phyloP scores from a whole-genome alignment of 2,888 invertebrate species.

The Drosophila setosimentum region DNA sequence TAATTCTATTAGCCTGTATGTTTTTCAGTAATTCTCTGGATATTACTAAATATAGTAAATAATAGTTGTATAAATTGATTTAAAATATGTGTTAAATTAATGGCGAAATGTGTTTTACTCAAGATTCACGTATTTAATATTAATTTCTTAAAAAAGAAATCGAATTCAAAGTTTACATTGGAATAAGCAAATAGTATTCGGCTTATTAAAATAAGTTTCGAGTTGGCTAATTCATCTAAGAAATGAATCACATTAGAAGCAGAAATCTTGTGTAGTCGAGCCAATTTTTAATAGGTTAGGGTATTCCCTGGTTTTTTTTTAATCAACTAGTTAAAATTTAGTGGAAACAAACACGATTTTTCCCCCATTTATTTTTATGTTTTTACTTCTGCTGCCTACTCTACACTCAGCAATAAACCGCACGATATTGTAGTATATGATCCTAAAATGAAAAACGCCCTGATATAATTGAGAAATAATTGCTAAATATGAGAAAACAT shows the following conservation, averaged over 20 bases:
- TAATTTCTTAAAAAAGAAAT: neutral
- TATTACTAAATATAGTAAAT: neutral
- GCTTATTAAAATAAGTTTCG: neutral
- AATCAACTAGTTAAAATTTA: conserved; percentile 7
- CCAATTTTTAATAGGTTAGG: neutral
- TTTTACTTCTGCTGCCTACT: neutral
- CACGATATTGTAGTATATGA: too few relatives aligned
- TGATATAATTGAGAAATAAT: neutral
- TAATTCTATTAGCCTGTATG: too few relatives aligned
- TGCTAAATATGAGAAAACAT: neutral
- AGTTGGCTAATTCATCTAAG: neutral
- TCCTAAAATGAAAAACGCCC: neutral
- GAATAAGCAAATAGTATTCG: too few relatives aligned
- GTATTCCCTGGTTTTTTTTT: neutral
- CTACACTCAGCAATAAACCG: neutral
- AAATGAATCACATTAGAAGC: neutral
- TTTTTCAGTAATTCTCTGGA: neutral
- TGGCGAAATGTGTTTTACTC: too few relatives aligned
- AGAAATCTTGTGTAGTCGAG: conserved; percentile 3
- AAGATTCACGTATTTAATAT: neutral
- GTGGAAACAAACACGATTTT: conserved; percentile 9
- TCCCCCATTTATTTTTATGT: neutral
- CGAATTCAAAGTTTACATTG: too few relatives aligned
- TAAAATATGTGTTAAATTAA: neutral
- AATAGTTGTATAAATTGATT: neutral